A percentile compares a stretch with the other conserved stretches of the same genome.
Evolutionary conservation across 35 echinoderm and acorn worm genomes (phyloP).

Genomic region (Ophioderma brevispina): DNA sequence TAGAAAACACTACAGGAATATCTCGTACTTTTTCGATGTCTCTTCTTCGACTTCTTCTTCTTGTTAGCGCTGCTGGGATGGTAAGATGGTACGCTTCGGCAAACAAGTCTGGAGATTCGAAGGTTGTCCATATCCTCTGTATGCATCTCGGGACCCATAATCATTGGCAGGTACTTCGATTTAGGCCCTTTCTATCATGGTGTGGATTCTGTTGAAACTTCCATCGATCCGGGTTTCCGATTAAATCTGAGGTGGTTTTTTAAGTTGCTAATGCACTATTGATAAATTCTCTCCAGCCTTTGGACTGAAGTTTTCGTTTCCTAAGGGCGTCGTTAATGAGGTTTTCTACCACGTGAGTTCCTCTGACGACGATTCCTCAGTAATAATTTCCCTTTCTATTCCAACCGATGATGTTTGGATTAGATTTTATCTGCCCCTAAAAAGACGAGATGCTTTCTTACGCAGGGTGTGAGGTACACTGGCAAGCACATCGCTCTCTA

Average conservation of each 20-base stretch:
- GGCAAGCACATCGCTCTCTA: not conserved
- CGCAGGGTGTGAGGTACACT: not conserved
- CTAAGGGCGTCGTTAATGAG: conserved; percentile 35
- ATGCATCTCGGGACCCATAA: no score
- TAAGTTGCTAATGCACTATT: not conserved
- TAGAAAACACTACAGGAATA: not conserved
- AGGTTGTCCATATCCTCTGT: not conserved
- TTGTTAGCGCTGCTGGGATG: not conserved
- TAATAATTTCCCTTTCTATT: conserved; percentile 19
- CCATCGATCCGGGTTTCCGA: conserved; percentile 23
- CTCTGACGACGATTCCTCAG: not conserved
- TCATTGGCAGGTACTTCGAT: no score
- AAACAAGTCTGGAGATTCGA: not conserved
- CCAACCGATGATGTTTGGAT: not conserved
- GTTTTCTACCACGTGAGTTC: not conserved
- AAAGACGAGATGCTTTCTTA: not conserved
- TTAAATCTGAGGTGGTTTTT: conserved; percentile 3
- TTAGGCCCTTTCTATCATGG: not conserved
- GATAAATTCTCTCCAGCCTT: conserved; percentile 36
- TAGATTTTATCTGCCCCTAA: not conserved
- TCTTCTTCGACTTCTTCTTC: not conserved
- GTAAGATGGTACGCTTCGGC: conserved; percentile 9
- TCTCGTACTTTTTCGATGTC: not conserved
- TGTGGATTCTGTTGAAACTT: not conserved
- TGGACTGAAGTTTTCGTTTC: conserved; percentile 8